phyloP scores from a whole-genome alignment of 2,888 invertebrate genomes.

The Disparrhopalites patrizii region DNA sequence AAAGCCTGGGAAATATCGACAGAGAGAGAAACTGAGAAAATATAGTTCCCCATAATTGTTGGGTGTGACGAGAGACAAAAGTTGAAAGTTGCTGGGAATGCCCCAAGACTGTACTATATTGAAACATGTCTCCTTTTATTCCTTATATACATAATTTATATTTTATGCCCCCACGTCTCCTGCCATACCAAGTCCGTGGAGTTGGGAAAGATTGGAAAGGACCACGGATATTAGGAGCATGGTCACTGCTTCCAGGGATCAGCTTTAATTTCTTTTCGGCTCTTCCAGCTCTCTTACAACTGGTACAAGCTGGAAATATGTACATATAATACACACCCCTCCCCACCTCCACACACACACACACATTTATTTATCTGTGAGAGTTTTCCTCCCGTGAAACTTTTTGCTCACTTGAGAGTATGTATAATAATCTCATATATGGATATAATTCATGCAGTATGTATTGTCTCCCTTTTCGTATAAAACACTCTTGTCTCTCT shows the following conservation, averaged over 20 bases:
- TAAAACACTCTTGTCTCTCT: too few species aligned
- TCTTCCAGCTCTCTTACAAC: constrained; percentile 2
- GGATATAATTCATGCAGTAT: neutral
- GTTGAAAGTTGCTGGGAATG: too few species aligned
- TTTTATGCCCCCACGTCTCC: neutral
- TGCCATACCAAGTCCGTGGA: too few species aligned
- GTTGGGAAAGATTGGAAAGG: neutral
- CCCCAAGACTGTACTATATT: neutral
- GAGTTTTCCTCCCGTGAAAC: neutral
- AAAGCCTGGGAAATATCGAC: too few species aligned
- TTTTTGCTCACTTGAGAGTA: neutral
- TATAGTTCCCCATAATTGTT: too few species aligned
- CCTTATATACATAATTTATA: constrained; percentile 13
- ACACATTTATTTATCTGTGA: neutral
- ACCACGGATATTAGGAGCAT: too few species aligned
- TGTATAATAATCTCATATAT: constrained; percentile 1
- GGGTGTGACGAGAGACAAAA: too few species aligned
- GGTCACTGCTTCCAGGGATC: too few species aligned
- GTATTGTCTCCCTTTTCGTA: too few species aligned
- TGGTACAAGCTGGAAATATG: neutral
- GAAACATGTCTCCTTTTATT: neutral
- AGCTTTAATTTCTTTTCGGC: constrained; percentile 4
- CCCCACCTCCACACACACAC: neutral
- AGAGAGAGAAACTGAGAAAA: too few species aligned
- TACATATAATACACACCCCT: neutral